phyloP scores from a whole-genome alignment of 2,797 vertebrate species.

The Tangara arthus region DNA sequence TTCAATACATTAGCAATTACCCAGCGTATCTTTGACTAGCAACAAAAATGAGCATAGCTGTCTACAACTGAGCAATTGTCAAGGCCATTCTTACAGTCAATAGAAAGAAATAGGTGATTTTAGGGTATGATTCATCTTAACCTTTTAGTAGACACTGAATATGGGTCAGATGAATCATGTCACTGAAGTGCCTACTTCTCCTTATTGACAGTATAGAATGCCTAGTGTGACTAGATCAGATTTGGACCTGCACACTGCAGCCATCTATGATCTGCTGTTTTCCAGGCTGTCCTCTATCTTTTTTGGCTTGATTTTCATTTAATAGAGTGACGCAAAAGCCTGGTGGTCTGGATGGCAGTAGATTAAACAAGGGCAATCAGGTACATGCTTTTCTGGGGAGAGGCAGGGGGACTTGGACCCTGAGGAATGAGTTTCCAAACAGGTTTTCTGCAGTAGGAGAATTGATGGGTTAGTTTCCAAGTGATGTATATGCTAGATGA shows the following conservation, averaged over 20 bases:
- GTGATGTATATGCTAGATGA: background rate
- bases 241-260: background rate
- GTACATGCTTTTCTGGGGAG: background rate
- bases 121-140: conserved; percentile 1
- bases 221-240: background rate
- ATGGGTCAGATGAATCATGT: background rate
- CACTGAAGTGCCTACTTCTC: background rate
- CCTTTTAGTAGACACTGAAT: background rate
- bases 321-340: background rate
- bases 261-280: background rate
- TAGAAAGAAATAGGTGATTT: background rate
- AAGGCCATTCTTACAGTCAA: background rate
- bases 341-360: background rate
- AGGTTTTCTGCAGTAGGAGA: background rate
- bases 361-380: background rate
- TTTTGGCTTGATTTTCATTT: background rate
- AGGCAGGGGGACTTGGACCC: background rate
- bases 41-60: background rate
- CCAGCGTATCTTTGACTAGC: background rate
- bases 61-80: background rate
- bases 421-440: background rate
- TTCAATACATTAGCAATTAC: background rate
- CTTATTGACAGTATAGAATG: background rate
- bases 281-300: background rate
- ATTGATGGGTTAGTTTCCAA: background rate